These are phyloP conservation scores for Cyrtorhinus lividipennis DNA, from an alignment of 1,140 invertebrate species.

Conservation along the genomic window DNA sequence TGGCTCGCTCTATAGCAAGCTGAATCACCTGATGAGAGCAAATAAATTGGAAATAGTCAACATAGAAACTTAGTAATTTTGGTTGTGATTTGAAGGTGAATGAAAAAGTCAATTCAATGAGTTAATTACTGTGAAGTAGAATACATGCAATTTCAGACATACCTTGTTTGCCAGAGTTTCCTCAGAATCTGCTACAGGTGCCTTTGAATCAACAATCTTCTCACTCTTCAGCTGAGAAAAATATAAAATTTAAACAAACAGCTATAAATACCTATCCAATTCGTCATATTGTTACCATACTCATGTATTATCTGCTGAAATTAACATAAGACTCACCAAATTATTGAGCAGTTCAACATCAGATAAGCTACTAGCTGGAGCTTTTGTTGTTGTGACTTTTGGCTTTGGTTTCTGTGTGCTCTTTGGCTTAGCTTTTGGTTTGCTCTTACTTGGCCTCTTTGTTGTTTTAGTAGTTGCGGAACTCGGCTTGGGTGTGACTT, in stretches of 20 bases:
- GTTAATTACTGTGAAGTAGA: no score
- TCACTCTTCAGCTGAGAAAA: background rate
- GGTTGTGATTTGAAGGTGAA: no score
- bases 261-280: no score
- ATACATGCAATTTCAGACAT: no score
- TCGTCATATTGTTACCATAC: no score
- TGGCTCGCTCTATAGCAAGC: slow-evolving; percentile 22
- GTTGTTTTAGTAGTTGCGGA: slow-evolving; percentile 3
- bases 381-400: slow-evolving; percentile 15
- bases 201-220: background rate
- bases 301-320: no score
- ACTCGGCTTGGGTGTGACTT: background rate
- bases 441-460: slow-evolving; percentile 1
- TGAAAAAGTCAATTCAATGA: no score
- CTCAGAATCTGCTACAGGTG: background rate
- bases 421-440: slow-evolving; percentile 18
- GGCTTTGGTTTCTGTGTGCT: slow-evolving; percentile 8
- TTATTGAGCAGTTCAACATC: slow-evolving; percentile 23
- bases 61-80: no score
- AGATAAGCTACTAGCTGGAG: slow-evolving; percentile 3
- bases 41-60: background rate
- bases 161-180: slow-evolving; percentile 16
- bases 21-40: slow-evolving; percentile 21
- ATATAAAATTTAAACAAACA: no score
- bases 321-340: slow-evolving; percentile 23